Evolutionary conservation across 2,888 invertebrate genomes (phyloP), one percentile per base, ranked within the genome.

Genomic region (Plebejus argus): DNA sequence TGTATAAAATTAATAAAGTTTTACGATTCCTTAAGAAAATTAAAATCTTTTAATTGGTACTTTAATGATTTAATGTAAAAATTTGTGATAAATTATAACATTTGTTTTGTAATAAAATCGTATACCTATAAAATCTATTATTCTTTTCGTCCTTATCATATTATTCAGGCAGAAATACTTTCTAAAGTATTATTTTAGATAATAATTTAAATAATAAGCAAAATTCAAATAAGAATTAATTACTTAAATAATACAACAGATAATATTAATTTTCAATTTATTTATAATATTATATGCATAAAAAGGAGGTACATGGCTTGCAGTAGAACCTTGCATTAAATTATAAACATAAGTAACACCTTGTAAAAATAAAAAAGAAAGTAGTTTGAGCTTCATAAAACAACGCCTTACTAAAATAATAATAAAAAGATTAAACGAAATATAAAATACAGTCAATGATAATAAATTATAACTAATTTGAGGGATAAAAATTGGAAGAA

Each of bases 251-350:
- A 80, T 79, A 79, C 58, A 58, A 74, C 23, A 66, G 12, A 61
- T 72, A 87, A 87, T 86, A 86, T 85, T 85, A 74, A 53, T 84
- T 86, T 88, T 88, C 78, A 89, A 88, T 90, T 89, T 86, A 83
- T 86, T 86, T 84, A 83, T 82, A 87, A 85, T 79, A 86, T 89
- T 79, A 86, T 89, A 90, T 83, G 84, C 84, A 85, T 89, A 90
- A 84, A 90, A 87, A 87, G 84, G 85, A 89, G 88, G 87, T 90
- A 89, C 86, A 87, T 87, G 84, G 86, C 85, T 89, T 88, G 88
- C 86, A 88, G 86, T 88, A 86, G 81, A 86, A 85, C 84, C 84
- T 86, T 88, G 85, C 84, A 86, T 87, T 85, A 85, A 84, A 82
- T 83, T 86, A 56, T 86, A 87, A 88, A 86, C 86, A 86, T 86